phyloP scores from a whole-genome alignment of 2,888 invertebrate species.

The Cinara cedri region DNA sequence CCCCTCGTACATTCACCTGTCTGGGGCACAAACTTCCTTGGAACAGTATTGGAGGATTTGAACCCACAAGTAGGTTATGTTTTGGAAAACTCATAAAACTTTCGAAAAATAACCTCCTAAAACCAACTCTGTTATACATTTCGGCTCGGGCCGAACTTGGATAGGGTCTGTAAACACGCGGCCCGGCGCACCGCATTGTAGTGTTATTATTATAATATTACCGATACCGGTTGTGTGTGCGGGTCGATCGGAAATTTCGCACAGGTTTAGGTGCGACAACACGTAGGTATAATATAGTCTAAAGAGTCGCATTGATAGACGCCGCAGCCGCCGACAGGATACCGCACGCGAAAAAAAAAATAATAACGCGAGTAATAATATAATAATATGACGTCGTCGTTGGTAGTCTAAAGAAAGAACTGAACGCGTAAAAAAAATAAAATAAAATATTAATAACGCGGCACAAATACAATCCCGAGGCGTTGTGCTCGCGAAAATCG shows the following conservation, averaged over 20 bases:
- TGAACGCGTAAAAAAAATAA: not conserved
- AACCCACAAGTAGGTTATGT: no score
- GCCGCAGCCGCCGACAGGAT: not conserved
- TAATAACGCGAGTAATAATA: not conserved
- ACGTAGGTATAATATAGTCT: no score
- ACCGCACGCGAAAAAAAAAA: not conserved
- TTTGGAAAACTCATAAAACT: no score
- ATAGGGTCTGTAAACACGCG: no score
- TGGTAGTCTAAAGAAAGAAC: not conserved
- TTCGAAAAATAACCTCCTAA: no score
- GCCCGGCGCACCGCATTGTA: not conserved
- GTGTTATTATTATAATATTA: not conserved
- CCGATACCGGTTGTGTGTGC: slow-evolving; percentile 15
- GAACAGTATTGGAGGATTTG: no score
- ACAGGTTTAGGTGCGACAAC: slow-evolving; percentile 11
- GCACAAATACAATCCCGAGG: slow-evolving; percentile 4
- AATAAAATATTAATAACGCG: not conserved
- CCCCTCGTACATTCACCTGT: no score
- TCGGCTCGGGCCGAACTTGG: no score
- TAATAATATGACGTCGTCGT: not conserved
- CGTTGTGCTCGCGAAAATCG: not conserved
- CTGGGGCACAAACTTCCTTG: no score
- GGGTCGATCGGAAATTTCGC: not conserved
- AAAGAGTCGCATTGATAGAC: slow-evolving; percentile 18
- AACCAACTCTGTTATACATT: no score